These are phyloP conservation scores for Drosophila macrothrix DNA, from an alignment of 2,888 invertebrate species.

Conservation along the genomic window DNA sequence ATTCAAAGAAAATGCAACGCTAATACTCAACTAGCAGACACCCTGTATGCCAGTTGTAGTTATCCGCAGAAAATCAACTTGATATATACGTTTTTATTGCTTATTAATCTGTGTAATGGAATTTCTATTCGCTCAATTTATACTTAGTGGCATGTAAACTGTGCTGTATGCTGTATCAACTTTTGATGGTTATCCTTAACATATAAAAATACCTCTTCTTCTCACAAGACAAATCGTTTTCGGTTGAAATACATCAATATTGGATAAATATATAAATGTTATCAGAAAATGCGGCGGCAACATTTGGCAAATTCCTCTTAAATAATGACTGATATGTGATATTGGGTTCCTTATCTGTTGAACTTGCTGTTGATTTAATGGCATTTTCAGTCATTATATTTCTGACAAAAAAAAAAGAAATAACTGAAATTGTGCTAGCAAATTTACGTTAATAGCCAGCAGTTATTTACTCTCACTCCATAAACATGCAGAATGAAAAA, in stretches of 20 bases:
- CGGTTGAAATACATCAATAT: conserved; percentile 14
- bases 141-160: neutral
- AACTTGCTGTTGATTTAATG: conserved; percentile 50
- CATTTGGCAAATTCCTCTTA: conserved; percentile 23
- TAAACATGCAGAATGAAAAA: conserved; percentile 28
- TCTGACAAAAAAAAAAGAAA: conserved; percentile 16
- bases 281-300: conserved; percentile 52
- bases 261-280: conserved; percentile 49
- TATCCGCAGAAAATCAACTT: neutral
- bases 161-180: neutral
- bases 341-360: conserved; percentile 42
- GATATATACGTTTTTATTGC: neutral
- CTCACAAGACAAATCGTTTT: neutral
- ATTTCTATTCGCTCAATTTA: neutral
- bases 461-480: conserved; percentile 56
- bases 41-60: neutral
- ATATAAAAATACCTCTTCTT: neutral
- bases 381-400: conserved; percentile 65
- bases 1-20: neutral
- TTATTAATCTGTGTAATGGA: neutral
- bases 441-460: conserved; percentile 64
- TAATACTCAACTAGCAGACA: neutral
- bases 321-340: conserved; percentile 40
- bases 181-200: neutral
- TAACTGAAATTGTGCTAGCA: conserved; percentile 33